Conservation (phyloP, 2,113 vertebrate species). For the Typhlomys cinereus region DNA sequence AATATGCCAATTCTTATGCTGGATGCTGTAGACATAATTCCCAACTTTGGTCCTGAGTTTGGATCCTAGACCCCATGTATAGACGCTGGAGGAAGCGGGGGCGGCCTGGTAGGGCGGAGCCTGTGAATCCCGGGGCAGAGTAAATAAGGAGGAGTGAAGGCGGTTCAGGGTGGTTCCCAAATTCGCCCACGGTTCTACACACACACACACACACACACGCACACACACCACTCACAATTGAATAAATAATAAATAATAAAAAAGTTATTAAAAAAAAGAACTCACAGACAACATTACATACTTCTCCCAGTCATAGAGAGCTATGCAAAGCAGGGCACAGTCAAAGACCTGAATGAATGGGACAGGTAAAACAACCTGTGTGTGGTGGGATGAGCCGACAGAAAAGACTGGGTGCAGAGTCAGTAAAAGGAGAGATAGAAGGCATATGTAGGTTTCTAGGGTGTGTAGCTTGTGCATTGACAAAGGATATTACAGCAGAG, state of each 20-base stretch:
- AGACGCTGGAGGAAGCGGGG: too few relatives aligned
- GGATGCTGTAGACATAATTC: neutral
- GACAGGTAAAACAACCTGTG: neutral
- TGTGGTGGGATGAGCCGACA: neutral
- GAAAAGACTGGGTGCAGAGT: neutral
- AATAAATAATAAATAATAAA: too few relatives aligned
- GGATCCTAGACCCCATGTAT: too few relatives aligned
- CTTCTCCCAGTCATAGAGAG: fast-evolving
- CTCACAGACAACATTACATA: neutral
- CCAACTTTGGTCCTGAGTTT: neutral
- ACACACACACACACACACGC: too few relatives aligned
- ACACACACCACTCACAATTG: too few relatives aligned
- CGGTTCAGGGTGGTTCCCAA: too few relatives aligned
- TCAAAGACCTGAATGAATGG: neutral
- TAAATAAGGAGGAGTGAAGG: too few relatives aligned
- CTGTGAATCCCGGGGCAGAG: too few relatives aligned
- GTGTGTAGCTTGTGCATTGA: neutral
- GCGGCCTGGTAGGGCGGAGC: too few relatives aligned
- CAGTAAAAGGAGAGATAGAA: neutral
- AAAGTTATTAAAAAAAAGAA: too few relatives aligned
- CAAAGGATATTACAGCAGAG: neutral
- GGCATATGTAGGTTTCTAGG: neutral
- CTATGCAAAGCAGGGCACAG: neutral
- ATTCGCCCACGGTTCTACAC: too few relatives aligned
- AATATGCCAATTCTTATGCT: neutral